Evolutionary conservation across 2,113 vertebrate species (phyloP), one percentile per base, ranked within the genome.

Genomic region (Haemorhous mexicanus): DNA sequence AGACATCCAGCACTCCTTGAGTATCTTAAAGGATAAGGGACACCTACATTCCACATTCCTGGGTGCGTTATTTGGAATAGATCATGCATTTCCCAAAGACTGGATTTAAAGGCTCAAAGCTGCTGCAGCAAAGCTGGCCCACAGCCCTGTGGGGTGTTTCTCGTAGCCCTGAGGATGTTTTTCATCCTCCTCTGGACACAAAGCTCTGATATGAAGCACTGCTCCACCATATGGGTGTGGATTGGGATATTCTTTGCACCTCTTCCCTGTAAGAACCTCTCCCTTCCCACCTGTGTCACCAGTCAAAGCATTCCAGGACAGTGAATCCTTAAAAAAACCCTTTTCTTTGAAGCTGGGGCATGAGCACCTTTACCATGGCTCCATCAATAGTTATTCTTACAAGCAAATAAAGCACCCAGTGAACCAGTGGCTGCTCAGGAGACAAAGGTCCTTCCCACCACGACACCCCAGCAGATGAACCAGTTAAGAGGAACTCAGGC

Each of bases 391-490:
- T 68, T 87, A 28, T 63, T 90, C 84, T 47, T 84, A 13, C 47
- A 79, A 52, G 84, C 89, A 95, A 94, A 97, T 97, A 95, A 85
- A 95, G 79, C 62, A 74, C 21, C 53, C 92, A 87, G 82, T 10
- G 30, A 95, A 87, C 22, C 26, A 13, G 8, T 33, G 56, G 68
- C 96, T 86, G 80, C 35, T 61, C 6, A 2, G 73, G 47, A 87
- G 76, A 73, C 89, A 97, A 93, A 97, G 96, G 95, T 94, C 88
- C 84, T 83, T 76, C 72, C 61, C 55, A 28, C 64, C 33, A 7
- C 0, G 26, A 78, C 81, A 87, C 35, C 85, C 84, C 1, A 0
- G 83, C 90, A 77, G 93, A 95, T 76, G 91, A 96, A 35, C 89
- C 83, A 74, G 94, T 90, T 96, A 88, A 92, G 89, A 92, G 85